These are phyloP conservation scores for Eilema griseolum DNA, from an alignment of 2,888 invertebrate genomes.

Conservation along the genomic window DNA sequence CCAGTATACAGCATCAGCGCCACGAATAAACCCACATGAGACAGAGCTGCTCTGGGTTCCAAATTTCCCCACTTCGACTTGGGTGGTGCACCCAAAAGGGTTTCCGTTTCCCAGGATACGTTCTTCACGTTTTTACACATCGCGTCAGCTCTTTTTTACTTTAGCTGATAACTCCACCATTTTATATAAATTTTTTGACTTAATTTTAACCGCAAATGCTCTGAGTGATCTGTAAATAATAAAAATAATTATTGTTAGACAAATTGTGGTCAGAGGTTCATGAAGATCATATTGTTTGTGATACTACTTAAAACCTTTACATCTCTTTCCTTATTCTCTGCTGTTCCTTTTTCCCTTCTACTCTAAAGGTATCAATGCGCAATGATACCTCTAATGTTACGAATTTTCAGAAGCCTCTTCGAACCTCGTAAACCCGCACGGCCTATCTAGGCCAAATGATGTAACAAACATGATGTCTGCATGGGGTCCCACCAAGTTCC, in stretches of 20 bases:
- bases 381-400: too few relatives aligned
- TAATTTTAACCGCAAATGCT: slow-evolving; percentile 8
- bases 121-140: slow-evolving; percentile 81
- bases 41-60: slow-evolving; percentile 89
- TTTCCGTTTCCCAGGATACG: slow-evolving; percentile 83
- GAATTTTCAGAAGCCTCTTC: too few relatives aligned
- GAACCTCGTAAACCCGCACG: too few relatives aligned
- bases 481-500: too few relatives aligned
- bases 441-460: too few relatives aligned
- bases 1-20: slow-evolving; percentile 93
- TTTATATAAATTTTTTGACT: slow-evolving; percentile 27
- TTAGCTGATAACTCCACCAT: slow-evolving; percentile 45
- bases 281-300: too few relatives aligned
- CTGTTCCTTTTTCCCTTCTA: too few relatives aligned
- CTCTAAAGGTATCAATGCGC: too few relatives aligned
- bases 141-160: slow-evolving; percentile 58
- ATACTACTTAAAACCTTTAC: too few relatives aligned
- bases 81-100: slow-evolving; percentile 79
- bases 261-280: background rate
- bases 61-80: slow-evolving; percentile 83
- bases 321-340: too few relatives aligned
- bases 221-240: background rate
- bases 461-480: too few relatives aligned
- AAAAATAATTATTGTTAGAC: background rate
- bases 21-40: slow-evolving; percentile 91